phyloP scores from a whole-genome alignment of 2,888 invertebrate genomes.

The Oligia latruncula region DNA sequence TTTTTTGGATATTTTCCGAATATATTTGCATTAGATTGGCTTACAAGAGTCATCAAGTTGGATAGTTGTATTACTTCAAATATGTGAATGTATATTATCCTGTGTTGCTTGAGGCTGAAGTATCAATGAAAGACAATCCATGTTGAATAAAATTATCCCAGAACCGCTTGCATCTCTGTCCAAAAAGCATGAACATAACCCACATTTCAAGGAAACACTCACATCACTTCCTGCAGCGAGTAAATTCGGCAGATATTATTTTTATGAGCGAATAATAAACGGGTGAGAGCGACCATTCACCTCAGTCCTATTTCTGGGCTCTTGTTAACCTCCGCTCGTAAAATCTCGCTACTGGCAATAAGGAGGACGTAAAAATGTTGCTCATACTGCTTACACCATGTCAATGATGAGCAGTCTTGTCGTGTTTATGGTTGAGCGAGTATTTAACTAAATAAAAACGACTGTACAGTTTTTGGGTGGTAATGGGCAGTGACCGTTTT shows the following conservation, averaged over 20 bases:
- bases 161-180: background rate
- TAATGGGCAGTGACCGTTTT: background rate
- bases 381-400: constrained; percentile 46
- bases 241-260: constrained; percentile 72
- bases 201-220: constrained; percentile 57
- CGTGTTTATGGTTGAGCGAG: constrained; percentile 43
- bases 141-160: background rate
- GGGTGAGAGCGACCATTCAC: constrained; percentile 77
- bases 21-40: no score
- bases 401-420: constrained; percentile 46
- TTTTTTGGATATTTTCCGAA: background rate
- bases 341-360: constrained; percentile 68
- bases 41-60: background rate
- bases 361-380: constrained; percentile 52
- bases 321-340: constrained; percentile 72
- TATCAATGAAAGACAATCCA: background rate
- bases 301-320: constrained; percentile 74
- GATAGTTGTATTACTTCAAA: background rate
- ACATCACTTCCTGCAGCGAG: constrained; percentile 45
- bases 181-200: constrained; percentile 39
- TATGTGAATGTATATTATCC: no score
- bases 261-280: constrained; percentile 81
- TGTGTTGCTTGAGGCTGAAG: background rate
- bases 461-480: constrained; percentile 24
- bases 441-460: constrained; percentile 34